A percentile compares a stretch with the other conserved stretches of the same genome.
These are phyloP conservation scores for Pyrocephalus nanus DNA, from an alignment of 2,797 vertebrate species.

Conservation along the genomic window DNA sequence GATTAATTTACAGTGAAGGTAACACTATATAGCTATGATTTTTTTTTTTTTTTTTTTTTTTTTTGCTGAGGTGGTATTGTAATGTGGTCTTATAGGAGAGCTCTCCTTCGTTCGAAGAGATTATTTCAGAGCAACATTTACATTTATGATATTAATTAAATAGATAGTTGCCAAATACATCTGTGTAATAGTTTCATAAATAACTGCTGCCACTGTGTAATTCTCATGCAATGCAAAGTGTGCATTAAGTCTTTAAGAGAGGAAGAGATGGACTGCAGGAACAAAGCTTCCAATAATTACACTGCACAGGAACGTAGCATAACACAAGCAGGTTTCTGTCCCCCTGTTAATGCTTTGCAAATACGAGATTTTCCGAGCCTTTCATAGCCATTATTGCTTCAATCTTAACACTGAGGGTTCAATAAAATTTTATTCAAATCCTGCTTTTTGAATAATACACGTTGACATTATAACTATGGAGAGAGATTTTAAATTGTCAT, in stretches of 20 bases:
- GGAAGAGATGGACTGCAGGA: neutral
- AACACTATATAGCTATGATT: neutral
- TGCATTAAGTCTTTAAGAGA: neutral
- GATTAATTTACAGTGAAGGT: neutral
- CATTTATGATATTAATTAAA: conserved; percentile 34
- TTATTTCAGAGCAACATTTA: conserved; percentile 12
- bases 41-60: conserved; percentile 10
- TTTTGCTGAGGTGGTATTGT: neutral
- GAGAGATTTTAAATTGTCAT: conserved; percentile 38
- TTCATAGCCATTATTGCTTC: neutral
- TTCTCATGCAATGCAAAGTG: neutral
- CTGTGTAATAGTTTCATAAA: neutral
- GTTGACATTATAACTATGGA: neutral
- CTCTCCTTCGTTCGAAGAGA: neutral
- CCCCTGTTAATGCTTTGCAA: neutral
- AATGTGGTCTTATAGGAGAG: neutral
- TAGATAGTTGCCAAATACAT: conserved; percentile 11
- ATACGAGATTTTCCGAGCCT: neutral
- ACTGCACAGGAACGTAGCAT: neutral
- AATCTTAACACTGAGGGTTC: neutral
- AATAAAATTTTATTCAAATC: conserved; percentile 8
- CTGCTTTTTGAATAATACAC: neutral
- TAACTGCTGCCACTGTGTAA: neutral
- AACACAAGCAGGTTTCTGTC: neutral
- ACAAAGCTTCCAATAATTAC: neutral